Evolutionary conservation across 2,113 vertebrate species (phyloP), one percentile per base, ranked within the genome.

Genomic region (Erpornis zantholeuca): DNA sequence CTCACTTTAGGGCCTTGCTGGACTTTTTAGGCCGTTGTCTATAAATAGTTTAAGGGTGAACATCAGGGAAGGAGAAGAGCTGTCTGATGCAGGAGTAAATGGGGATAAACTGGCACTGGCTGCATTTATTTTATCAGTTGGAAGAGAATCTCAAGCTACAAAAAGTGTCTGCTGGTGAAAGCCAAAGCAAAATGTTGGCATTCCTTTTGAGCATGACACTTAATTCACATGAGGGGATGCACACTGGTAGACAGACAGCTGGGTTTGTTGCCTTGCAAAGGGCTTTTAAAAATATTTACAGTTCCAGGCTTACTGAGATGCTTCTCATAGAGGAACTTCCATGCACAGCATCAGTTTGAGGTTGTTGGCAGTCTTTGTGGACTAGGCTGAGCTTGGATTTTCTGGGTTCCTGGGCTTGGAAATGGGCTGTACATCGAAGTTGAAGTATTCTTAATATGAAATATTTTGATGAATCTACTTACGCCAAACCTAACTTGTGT

Each of bases 331-430:
- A 63, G 60, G 13, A 78, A 15, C 28, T 76, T 69, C 36, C 5
- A 5, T 23, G 57, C 17, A 2, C 0, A 2, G 36, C 35, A 16
- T 52, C 2, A 1, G 64, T 69, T 63, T 0, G 18, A 69, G 54
- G 28, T 25, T 47, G 45, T 61, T 80, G 66, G 52, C 9, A 3
- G 23, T 54, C 7, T 23, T 53, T 11, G 10, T 29, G 35, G 47
- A 29, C 16, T 4, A 27, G 38, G 29, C 18, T 68, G 70, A 93
- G 36, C 21, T 8, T 42, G 75, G 57, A 19, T 93, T 92, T 94
- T 82, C 85, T 79, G 61, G 10, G 14, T 54, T 79, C 52, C 36
- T 86, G 36, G 4, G 28, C 57, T 69, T 82, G 52, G 76, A 83
- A 36, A 45, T 40, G 21, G 19, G 9, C 10, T 60, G 23, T 28